A percentile compares a stretch with the other conserved stretches of the same genome.
These are phyloP conservation scores for Ophion obscuratus DNA, from an alignment of 2,888 invertebrate genomes.

Conservation along the genomic window DNA sequence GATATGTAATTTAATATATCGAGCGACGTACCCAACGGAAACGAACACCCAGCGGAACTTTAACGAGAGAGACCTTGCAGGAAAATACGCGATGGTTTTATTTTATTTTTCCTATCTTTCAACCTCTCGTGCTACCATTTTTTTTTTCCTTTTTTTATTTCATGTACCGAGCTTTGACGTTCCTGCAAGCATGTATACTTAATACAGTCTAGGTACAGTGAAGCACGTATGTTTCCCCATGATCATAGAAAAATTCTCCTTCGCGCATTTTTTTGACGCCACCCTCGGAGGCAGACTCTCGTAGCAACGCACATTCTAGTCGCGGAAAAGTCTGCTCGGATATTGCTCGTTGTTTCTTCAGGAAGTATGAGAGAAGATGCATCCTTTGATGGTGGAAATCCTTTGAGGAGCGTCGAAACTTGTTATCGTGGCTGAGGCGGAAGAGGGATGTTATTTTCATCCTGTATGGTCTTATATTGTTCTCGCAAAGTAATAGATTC, in stretches of 20 bases:
- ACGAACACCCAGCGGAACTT: slow-evolving; percentile 51
- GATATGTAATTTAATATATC: slow-evolving; percentile 55
- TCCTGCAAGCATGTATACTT: slow-evolving; percentile 2
- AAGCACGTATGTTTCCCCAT: neutral
- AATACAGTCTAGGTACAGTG: neutral
- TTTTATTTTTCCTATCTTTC: slow-evolving; percentile 26
- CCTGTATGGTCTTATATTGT: neutral
- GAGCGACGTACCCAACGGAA: slow-evolving; percentile 38
- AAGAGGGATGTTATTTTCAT: neutral
- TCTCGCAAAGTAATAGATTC: neutral
- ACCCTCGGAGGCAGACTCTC: neutral
- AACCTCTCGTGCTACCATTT: neutral
- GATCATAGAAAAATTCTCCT: neutral
- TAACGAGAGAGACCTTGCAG: slow-evolving; percentile 35
- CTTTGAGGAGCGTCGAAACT: neutral
- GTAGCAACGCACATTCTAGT: neutral
- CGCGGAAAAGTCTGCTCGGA: neutral
- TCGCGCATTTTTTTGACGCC: neutral
- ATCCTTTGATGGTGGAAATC: neutral
- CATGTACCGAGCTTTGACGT: slow-evolving; percentile 27
- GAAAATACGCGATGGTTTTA: slow-evolving; percentile 12
- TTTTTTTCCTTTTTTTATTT: neutral
- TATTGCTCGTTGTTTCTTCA: neutral
- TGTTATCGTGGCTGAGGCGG: neutral
- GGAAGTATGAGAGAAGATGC: neutral